Conservation (phyloP, 2,113 vertebrate genomes). For the Mionectes macconnelli region DNA sequence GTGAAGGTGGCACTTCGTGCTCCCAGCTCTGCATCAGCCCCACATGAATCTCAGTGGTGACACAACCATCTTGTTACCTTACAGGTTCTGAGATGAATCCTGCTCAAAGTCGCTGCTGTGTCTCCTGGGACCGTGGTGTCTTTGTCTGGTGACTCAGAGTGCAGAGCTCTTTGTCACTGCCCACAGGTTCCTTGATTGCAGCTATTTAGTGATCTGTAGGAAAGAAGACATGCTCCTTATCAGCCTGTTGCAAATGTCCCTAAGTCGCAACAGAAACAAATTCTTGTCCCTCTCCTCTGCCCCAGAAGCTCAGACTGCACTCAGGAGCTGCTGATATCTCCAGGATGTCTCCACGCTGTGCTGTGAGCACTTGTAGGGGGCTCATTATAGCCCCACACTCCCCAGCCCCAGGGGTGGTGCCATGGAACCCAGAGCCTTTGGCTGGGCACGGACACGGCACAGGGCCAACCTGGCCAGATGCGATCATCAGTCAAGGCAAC, state of each 20-base stretch:
- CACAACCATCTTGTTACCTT: background rate
- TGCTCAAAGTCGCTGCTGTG: background rate
- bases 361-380: background rate
- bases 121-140: background rate
- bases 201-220: background rate
- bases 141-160: background rate
- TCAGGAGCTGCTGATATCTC: background rate
- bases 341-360: background rate
- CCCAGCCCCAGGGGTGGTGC: background rate
- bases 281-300: background rate
- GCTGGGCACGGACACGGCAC: background rate
- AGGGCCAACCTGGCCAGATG: background rate
- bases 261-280: background rate
- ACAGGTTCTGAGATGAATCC: background rate
- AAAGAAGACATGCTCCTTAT: background rate
- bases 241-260: background rate
- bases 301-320: background rate
- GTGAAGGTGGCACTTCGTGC: background rate
- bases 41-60: background rate
- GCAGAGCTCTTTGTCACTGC: background rate
- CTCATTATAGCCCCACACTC: background rate
- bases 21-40: background rate
- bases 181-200: background rate
- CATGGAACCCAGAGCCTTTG: background rate
- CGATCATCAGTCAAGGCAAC: conserved; percentile 20